Evolutionary conservation across 1,140 invertebrate genomes (phyloP).

Genomic region (Euwallacea fornicatus): DNA sequence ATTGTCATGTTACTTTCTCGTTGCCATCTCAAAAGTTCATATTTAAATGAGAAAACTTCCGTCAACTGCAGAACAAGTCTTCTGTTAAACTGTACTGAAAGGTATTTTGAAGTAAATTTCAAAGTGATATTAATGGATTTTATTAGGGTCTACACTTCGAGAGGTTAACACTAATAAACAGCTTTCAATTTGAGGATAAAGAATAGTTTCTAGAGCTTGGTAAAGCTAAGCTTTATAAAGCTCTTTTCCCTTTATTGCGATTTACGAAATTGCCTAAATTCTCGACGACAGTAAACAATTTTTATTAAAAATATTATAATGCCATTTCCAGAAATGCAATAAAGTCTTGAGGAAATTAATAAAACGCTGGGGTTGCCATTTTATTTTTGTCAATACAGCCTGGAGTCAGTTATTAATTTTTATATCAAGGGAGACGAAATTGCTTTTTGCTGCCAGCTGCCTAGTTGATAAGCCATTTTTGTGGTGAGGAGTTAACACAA

Average conservation of each 20-base stretch:
- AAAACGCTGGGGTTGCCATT: constrained; percentile 3
- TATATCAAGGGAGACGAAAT: constrained; percentile 4
- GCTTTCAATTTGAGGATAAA: neutral
- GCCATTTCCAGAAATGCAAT: neutral
- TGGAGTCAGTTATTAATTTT: constrained; percentile 2
- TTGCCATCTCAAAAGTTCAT: too few relatives aligned
- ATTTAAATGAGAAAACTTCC: constrained; percentile 1
- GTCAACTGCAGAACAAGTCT: neutral
- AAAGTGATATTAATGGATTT: constrained; percentile 1
- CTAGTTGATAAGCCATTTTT: neutral
- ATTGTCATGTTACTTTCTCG: too few relatives aligned
- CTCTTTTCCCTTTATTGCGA: neutral
- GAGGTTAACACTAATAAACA: neutral
- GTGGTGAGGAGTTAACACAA: too few relatives aligned
- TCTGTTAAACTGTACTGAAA: neutral
- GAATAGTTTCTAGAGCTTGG: neutral
- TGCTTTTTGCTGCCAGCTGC: constrained; percentile 1
- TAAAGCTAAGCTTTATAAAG: neutral
- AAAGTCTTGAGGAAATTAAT: constrained; percentile 3
- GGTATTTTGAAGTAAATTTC: neutral
- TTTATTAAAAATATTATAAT: constrained; percentile 2
- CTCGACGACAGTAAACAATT: neutral
- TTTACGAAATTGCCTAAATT: neutral
- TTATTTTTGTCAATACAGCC: constrained; percentile 4
- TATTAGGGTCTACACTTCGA: neutral